A percentile compares a stretch with the other conserved stretches of the same genome.
Conservation (phyloP, 2,113 vertebrate species). For the Pelvicachromis taeniatus region DNA sequence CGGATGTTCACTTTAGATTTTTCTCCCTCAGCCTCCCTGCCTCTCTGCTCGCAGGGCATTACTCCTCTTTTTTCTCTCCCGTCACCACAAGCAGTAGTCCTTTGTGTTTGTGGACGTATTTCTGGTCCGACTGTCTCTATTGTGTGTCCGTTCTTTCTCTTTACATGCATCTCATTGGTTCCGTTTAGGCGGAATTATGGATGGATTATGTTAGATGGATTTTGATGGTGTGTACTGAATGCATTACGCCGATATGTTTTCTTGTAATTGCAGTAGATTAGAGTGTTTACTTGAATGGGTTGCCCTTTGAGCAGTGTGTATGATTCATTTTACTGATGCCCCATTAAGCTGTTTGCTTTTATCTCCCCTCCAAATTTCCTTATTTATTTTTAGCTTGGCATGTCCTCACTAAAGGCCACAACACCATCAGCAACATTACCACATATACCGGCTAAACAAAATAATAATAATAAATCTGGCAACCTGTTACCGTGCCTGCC, state of each 20-base stretch:
- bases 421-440: conserved; percentile 55
- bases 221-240: background rate
- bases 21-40: background rate
- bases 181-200: conserved; percentile 5
- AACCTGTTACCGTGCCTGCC: conserved; percentile 65
- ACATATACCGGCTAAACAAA: conserved; percentile 51
- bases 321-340: background rate
- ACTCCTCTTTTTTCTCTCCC: background rate
- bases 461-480: conserved; percentile 57
- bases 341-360: conserved; percentile 26
- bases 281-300: conserved; percentile 1
- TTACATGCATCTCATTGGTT: background rate
- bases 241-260: background rate
- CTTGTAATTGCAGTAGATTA: background rate
- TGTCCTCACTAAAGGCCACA: conserved; percentile 53
- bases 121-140: background rate
- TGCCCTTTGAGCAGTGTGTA: conserved; percentile 33
- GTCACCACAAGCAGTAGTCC: background rate
- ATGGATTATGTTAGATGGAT: background rate
- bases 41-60: conserved; percentile 11
- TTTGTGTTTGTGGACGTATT: background rate
- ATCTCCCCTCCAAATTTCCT: conserved; percentile 16
- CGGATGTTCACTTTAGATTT: conserved; percentile 28
- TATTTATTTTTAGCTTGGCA: conserved; percentile 11
- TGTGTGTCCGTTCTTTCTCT: background rate